Evolutionary conservation across 2,888 invertebrate species (phyloP).

Genomic region (Baronia brevicornis): DNA sequence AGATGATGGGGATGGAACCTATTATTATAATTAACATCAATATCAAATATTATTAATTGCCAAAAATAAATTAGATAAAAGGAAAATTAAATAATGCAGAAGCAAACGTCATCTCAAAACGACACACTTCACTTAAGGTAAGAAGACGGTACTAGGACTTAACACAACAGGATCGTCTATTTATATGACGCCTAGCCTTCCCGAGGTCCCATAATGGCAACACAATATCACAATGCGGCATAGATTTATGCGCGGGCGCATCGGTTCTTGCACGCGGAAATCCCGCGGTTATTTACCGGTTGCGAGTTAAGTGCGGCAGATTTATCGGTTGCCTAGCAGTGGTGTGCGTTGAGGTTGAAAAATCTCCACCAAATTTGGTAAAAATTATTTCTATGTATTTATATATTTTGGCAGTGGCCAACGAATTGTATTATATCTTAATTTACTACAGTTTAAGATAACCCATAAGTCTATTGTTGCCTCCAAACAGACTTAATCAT

Average conservation of each 20-base stretch:
- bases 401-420: too few species aligned
- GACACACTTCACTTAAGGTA: slow-evolving; percentile 3
- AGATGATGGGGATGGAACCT: too few species aligned
- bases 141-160: slow-evolving; percentile 7
- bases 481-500: too few species aligned
- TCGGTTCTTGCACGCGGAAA: slow-evolving; percentile 73
- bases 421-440: too few species aligned
- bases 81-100: too few species aligned
- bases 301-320: slow-evolving; percentile 74
- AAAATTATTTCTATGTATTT: too few species aligned
- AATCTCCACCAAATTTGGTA: too few species aligned
- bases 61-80: too few species aligned
- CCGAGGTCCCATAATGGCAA: slow-evolving; percentile 68
- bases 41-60: too few species aligned
- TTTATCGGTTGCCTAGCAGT: slow-evolving; percentile 63
- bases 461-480: too few species aligned
- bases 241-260: slow-evolving; percentile 71
- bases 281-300: slow-evolving; percentile 76
- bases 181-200: slow-evolving; percentile 62
- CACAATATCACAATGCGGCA: slow-evolving; percentile 75
- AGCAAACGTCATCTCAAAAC: background rate
- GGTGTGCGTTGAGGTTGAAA: slow-evolving; percentile 38
- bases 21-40: too few species aligned
- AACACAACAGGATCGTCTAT: slow-evolving; percentile 43
- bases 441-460: too few species aligned